Conservation (phyloP, 2,888 invertebrate genomes). For the Trachelus iudaicus region DNA sequence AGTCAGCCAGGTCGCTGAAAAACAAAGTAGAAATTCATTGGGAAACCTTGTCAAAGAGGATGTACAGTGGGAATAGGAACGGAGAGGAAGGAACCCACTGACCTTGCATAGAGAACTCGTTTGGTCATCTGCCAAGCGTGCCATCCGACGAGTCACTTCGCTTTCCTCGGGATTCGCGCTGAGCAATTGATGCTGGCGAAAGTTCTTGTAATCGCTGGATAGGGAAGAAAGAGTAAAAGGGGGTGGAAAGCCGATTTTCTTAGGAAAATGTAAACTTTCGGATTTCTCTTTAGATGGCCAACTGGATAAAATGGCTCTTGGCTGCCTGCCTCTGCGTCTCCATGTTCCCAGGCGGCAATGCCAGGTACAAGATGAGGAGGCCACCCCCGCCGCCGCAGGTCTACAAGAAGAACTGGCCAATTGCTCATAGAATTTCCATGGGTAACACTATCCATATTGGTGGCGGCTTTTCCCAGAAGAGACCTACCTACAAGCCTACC, state of each 20-base stretch:
- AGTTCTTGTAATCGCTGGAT: no score
- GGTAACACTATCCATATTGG: constrained; percentile 52
- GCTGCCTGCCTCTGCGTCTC: constrained; percentile 43
- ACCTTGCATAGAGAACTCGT: background rate
- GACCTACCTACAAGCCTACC: constrained; percentile 45
- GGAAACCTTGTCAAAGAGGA: no score
- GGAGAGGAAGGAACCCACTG: background rate
- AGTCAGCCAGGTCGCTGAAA: no score
- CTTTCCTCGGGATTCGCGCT: background rate
- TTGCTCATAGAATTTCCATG: constrained; percentile 50
- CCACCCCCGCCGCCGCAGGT: constrained; percentile 54
- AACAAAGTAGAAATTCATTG: no score
- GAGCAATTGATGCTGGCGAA: no score
- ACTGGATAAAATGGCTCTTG: constrained; percentile 49
- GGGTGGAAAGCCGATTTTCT: no score
- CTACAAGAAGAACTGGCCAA: constrained; percentile 55
- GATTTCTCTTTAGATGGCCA: constrained; percentile 37
- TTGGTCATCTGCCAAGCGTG: no score
- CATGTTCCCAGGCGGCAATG: constrained; percentile 31
- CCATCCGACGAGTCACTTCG: background rate
- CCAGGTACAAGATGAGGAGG: constrained; percentile 59
- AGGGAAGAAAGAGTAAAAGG: no score
- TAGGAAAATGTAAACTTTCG: no score
- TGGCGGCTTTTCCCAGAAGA: constrained; percentile 46
- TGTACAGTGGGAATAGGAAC: no score